Evolutionary conservation across 2,888 invertebrate species (phyloP).

Genomic region (Lapara coniferarum): DNA sequence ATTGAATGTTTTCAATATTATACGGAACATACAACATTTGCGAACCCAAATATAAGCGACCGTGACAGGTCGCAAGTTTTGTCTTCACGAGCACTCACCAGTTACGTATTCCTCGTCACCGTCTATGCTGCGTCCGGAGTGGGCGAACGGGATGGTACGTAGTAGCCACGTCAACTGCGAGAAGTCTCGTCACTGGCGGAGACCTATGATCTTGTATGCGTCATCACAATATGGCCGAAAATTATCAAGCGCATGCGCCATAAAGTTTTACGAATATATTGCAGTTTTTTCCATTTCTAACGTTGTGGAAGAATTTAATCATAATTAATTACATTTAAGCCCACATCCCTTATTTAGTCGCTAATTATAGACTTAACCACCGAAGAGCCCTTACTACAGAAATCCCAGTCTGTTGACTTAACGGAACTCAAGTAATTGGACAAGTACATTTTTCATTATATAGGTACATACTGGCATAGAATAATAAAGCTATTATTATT

Average conservation of each 20-base stretch:
- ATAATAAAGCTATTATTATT: too few species aligned
- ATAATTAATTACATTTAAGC: too few species aligned
- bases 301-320: too few species aligned
- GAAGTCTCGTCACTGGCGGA: conserved; percentile 93
- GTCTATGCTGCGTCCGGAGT: conserved; percentile 96
- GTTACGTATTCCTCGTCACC: conserved; percentile 98
- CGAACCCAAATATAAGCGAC: conserved; percentile 74
- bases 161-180: conserved; percentile 96
- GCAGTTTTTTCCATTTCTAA: too few species aligned
- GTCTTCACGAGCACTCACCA: conserved; percentile 89
- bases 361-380: too few species aligned
- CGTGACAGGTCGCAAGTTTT: conserved; percentile 82
- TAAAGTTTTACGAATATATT: conserved; percentile 33
- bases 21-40: conserved; percentile 70
- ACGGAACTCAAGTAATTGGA: too few species aligned
- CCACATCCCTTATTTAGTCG: too few species aligned
- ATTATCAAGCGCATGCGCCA: conserved; percentile 79
- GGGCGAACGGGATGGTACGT: conserved; percentile 96
- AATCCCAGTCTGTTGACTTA: too few species aligned
- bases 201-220: conserved; percentile 89
- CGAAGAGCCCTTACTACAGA: too few species aligned
- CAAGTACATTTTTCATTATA: too few species aligned
- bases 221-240: conserved; percentile 89
- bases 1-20: conserved; percentile 50
- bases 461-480: too few species aligned